Percentiles rank a stretch among this genome's conserved stretches.
phyloP scores from a whole-genome alignment of 2,888 invertebrate species.

The Molanna angustata region DNA sequence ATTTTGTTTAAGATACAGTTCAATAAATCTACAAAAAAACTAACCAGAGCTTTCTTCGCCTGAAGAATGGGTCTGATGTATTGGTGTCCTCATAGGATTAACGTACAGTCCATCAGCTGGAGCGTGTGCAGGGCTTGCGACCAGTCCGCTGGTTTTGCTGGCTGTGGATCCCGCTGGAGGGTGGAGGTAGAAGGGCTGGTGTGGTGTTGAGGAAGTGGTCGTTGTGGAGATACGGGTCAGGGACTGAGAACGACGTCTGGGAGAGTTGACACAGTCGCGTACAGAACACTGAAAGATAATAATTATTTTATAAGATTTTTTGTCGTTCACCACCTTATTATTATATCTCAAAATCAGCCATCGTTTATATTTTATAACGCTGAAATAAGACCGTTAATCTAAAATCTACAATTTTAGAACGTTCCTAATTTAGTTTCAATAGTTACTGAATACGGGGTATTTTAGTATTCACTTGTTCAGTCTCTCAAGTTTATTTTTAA shows the following conservation, averaged over 20 bases:
- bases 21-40: no score
- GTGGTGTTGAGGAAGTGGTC: background rate
- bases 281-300: conserved; percentile 54
- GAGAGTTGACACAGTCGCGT: conserved; percentile 54
- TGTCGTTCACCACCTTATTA: no score
- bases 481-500: no score
- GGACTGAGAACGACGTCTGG: conserved; percentile 47
- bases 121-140: conserved; percentile 44
- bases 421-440: no score
- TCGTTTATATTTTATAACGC: no score
- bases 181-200: conserved; percentile 71
- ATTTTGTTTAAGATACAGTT: no score
- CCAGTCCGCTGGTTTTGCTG: conserved; percentile 37
- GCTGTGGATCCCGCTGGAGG: conserved; percentile 55
- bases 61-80: conserved; percentile 42
- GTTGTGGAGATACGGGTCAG: conserved; percentile 21
- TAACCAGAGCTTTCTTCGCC: conserved; percentile 52
- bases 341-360: no score
- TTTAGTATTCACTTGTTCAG: no score
- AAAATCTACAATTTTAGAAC: no score
- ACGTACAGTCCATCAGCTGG: conserved; percentile 80
- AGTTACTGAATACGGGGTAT: no score
- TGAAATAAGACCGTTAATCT: no score
- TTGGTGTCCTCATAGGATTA: conserved; percentile 67
- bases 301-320: no score